Base-by-base conservation (phyloP, 2,797 vertebrate species). In the Enteromius treurensis region DNA sequence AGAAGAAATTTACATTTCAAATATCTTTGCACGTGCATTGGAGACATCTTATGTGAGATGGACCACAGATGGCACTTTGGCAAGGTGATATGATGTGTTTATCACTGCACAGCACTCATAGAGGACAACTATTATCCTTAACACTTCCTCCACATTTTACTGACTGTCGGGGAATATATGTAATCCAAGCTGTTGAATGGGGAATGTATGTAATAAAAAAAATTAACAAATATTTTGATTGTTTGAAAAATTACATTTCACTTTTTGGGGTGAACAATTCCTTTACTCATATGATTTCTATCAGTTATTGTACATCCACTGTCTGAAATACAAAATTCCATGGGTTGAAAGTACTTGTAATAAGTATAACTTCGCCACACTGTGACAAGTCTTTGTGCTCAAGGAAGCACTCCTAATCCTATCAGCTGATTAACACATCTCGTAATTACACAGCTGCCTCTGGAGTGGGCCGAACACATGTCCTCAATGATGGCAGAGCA, bases 401-500 rank as follows among this genome's bases (percentile, higher is more conserved):
- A 65, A 67, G 40, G 64, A 69, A 84, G 78, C 71, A 69, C 80
- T 82, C 29, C 45, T 80, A 74, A 47, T 64, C 67, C 71, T 80
- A 83, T 81, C 77, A 69, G 26, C 42, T 85, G 80, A 86, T 88
- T 88, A 88, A 85, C 80, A 85, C 68, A 23, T 83, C 77, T 74
- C 40, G 34, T 86, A 83, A 88, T 88, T 73, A 83, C 83, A 88
- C 83, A 86, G 80, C 85, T 88, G 80, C 78, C 68, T 73, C 65
- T 40, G 13, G 47, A 80, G 80, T 45, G 80, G 64, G 82, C 73
- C 42, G 62, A 76, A 77, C 55, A 67, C 69, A 65, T 77, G 71
- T 69, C 70, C 34, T 51, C 65, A 69, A 5, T 83, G 74, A 80
- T 79, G 60, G 77, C 34, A 84, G 81, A 65, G 71, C 73, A 62